Base-by-base conservation (phyloP, 1,140 invertebrate species). In the Eriocheir sinensis region DNA sequence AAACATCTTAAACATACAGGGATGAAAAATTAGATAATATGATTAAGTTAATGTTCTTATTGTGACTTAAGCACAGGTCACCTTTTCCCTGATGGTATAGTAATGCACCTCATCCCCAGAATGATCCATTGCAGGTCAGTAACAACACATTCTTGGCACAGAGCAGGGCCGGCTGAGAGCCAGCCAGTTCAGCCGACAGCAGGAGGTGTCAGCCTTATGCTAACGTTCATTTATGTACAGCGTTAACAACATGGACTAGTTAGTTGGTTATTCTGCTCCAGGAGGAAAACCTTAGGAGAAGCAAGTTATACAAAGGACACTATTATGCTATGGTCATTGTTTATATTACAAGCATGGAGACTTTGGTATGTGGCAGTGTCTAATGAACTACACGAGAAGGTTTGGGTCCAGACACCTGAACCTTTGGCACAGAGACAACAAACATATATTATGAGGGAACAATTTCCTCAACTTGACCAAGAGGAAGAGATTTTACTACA, bases 361-460 rank as follows among this genome's bases (percentile, higher is more conserved):
- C 53, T 90, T 90, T 72, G 53, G 53, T 32, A 72, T 72, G 38
- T 72, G 89, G 89, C 89, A 90, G 88, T 88, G 85, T 90, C 48
- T 72, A 90, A 90, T n/a, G 36, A 27, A 3, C 30, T 90, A 90
- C 60, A 72, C 32, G 44, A 90, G 3, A 53, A 72, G 60, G 60
- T 72, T 72, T 60, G 53, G 53, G 53, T 60, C 27, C 53, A 60
- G 9, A 21, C 53, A 2, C 9, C 9, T 27, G 4, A 60, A 8
- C 53, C 53, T 60, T 60, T 72, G 60, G 60, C 60, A 72, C 60
- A 72, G 60, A 72, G 60, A 72, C 60, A 72, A 72, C 27, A 6
- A 72, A 72, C 21, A n/a, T n/a, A 21, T 72, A n/a, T n/a, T n/a
- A n/a, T n/a, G n/a, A n/a, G n/a, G n/a, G n/a, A 72, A 72, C 60